Base-by-base conservation (phyloP, 92 coral and sea anemone species). In the Actinostola sp. region DNA sequence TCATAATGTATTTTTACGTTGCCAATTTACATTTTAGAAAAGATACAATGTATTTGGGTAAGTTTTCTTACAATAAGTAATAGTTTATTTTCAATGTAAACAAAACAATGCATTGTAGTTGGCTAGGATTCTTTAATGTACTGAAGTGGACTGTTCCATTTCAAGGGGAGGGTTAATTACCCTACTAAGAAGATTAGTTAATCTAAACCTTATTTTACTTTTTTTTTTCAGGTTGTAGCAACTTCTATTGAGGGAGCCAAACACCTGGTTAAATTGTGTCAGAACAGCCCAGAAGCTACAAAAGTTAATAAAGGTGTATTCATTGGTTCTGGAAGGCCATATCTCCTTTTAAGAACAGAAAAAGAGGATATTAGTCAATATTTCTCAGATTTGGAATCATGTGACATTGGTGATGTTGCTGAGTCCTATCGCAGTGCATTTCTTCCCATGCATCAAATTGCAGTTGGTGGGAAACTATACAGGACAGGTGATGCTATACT, bases 181-280 rank as follows among this genome's bases (percentile, higher is more conserved):
- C n/a, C n/a, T n/a, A n/a, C n/a, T n/a, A n/a, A n/a, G n/a, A 56
- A 13, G 66, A 34, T 14, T 65, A 19, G 28, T 25, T 21, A 41
- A 17, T 39, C 15, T 11, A 11, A n/a, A n/a, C n/a, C n/a, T n/a
- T n/a, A n/a, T n/a, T n/a, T n/a, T n/a, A n/a, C n/a, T n/a, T 75
- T 15, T 51, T 26, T 20, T 48, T 83, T 63, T 12, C 67, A 83
- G 88, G 72, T 75, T 32, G 60, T 46, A 61, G 88, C 88, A 67
- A 23, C 67, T 48, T 83, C 88, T 28, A 66, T 83, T 29, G 73
- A 83, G 34, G 82, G 78, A 42, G 88, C 88, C 8, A 76, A 76
- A 58, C 17, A 68, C 72, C 50, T 83, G 69, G 79, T 76, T 31
- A 13, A 70, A 52, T 67, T 76, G 70, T 83, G 88, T 52, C 52